phyloP scores from a whole-genome alignment of 2,113 vertebrate species.

The Perognathus longimembris region DNA sequence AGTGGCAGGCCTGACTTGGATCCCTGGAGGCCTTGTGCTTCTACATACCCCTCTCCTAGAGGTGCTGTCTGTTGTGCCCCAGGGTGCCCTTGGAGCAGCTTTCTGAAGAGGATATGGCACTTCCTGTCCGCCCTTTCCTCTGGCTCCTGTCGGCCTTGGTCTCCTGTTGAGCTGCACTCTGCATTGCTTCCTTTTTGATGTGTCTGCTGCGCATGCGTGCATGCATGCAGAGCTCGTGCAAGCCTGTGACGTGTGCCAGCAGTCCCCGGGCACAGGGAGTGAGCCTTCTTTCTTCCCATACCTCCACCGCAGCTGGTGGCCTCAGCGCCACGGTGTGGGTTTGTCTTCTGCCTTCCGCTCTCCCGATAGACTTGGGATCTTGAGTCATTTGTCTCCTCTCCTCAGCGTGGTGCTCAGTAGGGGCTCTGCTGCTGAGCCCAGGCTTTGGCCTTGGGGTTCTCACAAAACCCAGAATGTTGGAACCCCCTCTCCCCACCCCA shows the following conservation, averaged over 20 bases:
- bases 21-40: not conserved
- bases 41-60: not conserved
- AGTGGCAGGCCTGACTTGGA: not conserved
- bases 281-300: not conserved
- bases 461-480: not conserved
- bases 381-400: not conserved
- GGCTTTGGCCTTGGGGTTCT: not conserved
- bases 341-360: not conserved
- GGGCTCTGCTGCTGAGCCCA: rapidly evolving
- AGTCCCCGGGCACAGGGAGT: not conserved
- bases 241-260: not conserved
- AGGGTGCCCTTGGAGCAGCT: not conserved
- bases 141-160: not conserved
- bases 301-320: not conserved
- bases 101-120: not conserved
- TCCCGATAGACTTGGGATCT: not conserved
- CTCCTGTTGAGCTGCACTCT: not conserved
- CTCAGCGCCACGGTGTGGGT: rapidly evolving
- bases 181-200: not conserved
- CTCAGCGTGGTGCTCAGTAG: rapidly evolving
- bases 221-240: not conserved
- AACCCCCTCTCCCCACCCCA: not conserved
- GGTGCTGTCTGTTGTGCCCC: not conserved
- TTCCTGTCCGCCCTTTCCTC: slow-evolving; percentile 29
- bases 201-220: not conserved